Evolutionary conservation across 2,888 invertebrate genomes (phyloP), one percentile per base, ranked within the genome.

Genomic region (Eudemis profundana): DNA sequence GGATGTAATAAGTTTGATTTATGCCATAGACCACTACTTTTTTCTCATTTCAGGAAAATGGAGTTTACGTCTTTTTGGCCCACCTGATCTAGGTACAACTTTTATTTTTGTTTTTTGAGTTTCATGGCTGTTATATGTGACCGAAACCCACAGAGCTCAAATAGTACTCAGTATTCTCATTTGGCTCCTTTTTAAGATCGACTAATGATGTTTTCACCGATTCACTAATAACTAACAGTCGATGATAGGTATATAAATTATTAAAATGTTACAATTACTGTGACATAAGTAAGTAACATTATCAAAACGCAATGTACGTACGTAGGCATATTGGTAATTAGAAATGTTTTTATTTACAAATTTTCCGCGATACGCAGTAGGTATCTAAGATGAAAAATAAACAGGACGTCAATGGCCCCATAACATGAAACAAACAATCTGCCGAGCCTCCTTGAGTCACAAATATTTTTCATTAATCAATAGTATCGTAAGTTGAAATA

Each of bases 381-480:
- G 8, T 3, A 8, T 38, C 12, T 17, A 1, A 44, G 17, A 53
- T 42, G 17, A 44, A 56, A 63, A 56, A 49, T 19, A 63, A 27
- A 50, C 17, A 44, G 8, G 42, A 59, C 64, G 57, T 64, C 64
- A 64, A 33, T 49, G 49, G 8, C 33, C 33, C 29, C 49, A 49
- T 15, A 29, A 19, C 42, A 21, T 21, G 10, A 42, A 42, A 56
- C 14, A 21, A 46, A 61, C 14, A 44, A 17, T 17, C 23, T 33
- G 42, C 23, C 50, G 57, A 50, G 64, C 64, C 64, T 38, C 3
- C 21, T 42, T 27, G 29, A 10, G 10, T 50, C 42, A 64, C 50
- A 51, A 62, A 57, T 64, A 59, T 57, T 64, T 64, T 57, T 64
- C 36, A 57, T 44, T 63, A 40, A 51, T 57, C 21, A 42, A 49